phyloP scores from a whole-genome alignment of 2,888 invertebrate species.

The Cyclophora punctaria region DNA sequence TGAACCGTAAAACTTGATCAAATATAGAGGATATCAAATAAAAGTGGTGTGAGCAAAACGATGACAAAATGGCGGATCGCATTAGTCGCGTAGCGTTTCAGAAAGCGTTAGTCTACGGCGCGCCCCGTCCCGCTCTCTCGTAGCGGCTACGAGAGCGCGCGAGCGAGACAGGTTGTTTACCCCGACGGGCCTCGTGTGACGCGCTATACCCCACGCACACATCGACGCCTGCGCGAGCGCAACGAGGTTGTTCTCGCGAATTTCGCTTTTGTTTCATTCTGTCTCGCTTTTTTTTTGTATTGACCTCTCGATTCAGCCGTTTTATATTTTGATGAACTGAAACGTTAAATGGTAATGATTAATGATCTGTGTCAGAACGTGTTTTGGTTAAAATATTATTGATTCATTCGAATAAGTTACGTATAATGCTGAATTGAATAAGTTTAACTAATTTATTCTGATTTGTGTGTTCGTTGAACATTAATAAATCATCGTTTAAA shows the following conservation, averaged over 20 bases:
- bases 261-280: conserved; percentile 23
- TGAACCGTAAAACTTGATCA: conserved; percentile 13
- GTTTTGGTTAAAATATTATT: background rate
- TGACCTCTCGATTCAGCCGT: conserved; percentile 18
- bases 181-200: conserved; percentile 65
- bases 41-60: conserved; percentile 52
- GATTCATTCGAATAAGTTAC: no score
- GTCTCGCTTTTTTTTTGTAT: conserved; percentile 10
- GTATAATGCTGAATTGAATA: no score
- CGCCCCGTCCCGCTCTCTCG: conserved; percentile 41
- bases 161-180: conserved; percentile 44
- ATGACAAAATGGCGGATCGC: conserved; percentile 62
- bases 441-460: no score
- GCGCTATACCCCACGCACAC: conserved; percentile 62
- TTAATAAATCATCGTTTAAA: no score
- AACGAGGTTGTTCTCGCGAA: conserved; percentile 30
- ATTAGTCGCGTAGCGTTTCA: conserved; percentile 64
- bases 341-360: conserved; percentile 11
- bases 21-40: conserved; percentile 32
- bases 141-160: conserved; percentile 38
- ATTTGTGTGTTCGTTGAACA: no score
- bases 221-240: conserved; percentile 29
- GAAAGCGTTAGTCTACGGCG: conserved; percentile 69
- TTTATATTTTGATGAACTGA: conserved; percentile 14
- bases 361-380: conserved; percentile 2